Base-by-base conservation (phyloP, 2,888 invertebrate species). In the Cephus pulcher region DNA sequence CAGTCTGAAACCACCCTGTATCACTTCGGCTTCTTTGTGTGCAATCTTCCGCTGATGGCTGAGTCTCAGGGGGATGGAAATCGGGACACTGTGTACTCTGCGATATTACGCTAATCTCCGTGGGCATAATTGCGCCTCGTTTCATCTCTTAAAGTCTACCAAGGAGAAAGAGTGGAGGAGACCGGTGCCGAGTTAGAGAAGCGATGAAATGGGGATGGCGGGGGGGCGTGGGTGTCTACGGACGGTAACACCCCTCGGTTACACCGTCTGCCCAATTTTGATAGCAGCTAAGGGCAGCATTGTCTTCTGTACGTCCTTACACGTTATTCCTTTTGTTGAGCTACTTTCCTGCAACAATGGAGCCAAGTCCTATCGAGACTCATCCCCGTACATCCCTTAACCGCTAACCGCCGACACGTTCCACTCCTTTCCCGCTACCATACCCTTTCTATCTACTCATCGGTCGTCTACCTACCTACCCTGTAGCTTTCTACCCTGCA, bases 81-180 rank as follows among this genome's bases (percentile, higher is more conserved):
- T 78, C 78, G 78, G 70, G 74, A 75, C 78, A 75, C 78, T 71
- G 78, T 78, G 75, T 78, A 78, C 76, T 73, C 78, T 75, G 75
- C 34, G 73, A 78, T 78, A 78, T 78, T 78, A 78, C 76, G 75
- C 75, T 78, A 78, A 78, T 78, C 78, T 78, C 76, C 73, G 68
- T 23, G 56, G 78, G 75, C 76, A 76, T 78, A 75, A 75, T 78
- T 75, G 78, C 68, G 78, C 69, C 37, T 75, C 78, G 73, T 78
- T 78, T 78, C 75, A 78, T 75, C 34, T 70, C 76, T 76, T 73
- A 71, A 78, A 76, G 75, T 75, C 75, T 75, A 0, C 32, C 71
- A 30, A 33, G 71, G 32, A 70, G 40, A 70, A 70, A 70, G 32
- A 30, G 32, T 33, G 32, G 15, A 33, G 32, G 12, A 32, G 33